Evolutionary conservation across 2,113 vertebrate genomes (phyloP).

Genomic region (Pycnonotus jocosus): DNA sequence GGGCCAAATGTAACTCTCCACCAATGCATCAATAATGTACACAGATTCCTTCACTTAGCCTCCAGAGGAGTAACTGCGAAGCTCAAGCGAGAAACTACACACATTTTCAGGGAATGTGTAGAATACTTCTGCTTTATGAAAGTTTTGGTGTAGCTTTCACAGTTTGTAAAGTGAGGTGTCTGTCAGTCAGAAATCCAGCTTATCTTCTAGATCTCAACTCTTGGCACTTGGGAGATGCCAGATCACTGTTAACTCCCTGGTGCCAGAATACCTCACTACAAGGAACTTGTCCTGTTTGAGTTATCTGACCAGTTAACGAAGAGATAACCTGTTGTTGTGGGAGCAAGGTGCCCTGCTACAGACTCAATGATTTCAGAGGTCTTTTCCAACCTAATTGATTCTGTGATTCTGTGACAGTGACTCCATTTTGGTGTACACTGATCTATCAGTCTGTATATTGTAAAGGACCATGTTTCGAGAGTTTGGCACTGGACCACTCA

Average conservation of each 20-base stretch:
- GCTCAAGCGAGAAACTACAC: not conserved
- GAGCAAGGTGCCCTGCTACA: not conserved
- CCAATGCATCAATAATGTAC: not conserved
- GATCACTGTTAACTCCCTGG: not conserved
- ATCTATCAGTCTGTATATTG: not conserved
- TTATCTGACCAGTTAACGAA: not conserved
- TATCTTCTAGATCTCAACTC: not conserved
- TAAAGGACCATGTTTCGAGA: not conserved
- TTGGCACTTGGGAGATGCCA: not conserved
- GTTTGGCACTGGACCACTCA: not conserved
- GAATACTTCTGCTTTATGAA: not conserved
- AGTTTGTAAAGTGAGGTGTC: not conserved
- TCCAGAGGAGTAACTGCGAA: not conserved
- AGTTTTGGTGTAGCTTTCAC: not conserved
- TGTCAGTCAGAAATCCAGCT: not conserved
- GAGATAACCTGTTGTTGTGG: not conserved
- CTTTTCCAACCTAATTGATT: not conserved
- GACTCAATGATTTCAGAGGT: fast-evolving
- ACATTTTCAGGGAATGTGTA: not conserved
- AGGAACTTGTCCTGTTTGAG: not conserved
- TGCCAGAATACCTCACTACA: not conserved
- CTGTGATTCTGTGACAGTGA: not conserved
- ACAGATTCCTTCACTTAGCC: not conserved
- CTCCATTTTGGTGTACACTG: not conserved
- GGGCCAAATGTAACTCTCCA: not conserved